These are phyloP conservation scores for Hylomyscus alleni DNA, from an alignment of 2,797 vertebrate genomes.

Conservation along the genomic window DNA sequence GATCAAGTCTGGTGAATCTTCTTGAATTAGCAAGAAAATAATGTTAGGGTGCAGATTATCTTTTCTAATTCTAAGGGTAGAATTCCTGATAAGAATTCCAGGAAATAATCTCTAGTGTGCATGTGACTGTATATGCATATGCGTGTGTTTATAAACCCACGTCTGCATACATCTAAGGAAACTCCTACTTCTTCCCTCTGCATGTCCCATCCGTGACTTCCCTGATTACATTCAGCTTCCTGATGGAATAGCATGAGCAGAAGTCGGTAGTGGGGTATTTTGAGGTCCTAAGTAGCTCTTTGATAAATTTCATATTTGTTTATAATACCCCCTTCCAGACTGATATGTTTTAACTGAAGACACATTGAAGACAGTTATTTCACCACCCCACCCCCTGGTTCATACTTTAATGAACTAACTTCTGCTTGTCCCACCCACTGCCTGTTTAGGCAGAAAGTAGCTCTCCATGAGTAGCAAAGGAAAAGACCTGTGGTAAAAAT, in stretches of 20 bases:
- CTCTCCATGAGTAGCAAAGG: background rate
- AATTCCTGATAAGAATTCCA: background rate
- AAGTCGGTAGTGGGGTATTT: background rate
- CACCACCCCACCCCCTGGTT: background rate
- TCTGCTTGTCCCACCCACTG: background rate
- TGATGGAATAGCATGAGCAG: background rate
- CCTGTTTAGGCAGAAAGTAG: background rate
- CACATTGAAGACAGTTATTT: background rate
- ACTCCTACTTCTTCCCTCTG: background rate
- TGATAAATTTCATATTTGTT: background rate
- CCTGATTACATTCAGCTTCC: background rate
- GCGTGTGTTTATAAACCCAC: background rate
- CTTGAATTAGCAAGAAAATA: background rate
- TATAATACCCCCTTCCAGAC: background rate
- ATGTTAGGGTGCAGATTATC: background rate
- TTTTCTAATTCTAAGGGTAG: background rate
- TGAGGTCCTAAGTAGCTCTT: background rate
- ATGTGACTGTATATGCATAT: too few relatives aligned
- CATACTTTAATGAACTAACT: background rate
- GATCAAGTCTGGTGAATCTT: background rate
- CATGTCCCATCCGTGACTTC: fast-evolving
- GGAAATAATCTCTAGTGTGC: background rate
- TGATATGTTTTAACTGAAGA: background rate
- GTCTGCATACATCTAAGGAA: background rate
- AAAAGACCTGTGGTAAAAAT: background rate